Percentiles rank a stretch among this genome's conserved stretches.
Evolutionary conservation across 1,140 invertebrate genomes (phyloP).

Genomic region (Rhizoglyphus robini): DNA sequence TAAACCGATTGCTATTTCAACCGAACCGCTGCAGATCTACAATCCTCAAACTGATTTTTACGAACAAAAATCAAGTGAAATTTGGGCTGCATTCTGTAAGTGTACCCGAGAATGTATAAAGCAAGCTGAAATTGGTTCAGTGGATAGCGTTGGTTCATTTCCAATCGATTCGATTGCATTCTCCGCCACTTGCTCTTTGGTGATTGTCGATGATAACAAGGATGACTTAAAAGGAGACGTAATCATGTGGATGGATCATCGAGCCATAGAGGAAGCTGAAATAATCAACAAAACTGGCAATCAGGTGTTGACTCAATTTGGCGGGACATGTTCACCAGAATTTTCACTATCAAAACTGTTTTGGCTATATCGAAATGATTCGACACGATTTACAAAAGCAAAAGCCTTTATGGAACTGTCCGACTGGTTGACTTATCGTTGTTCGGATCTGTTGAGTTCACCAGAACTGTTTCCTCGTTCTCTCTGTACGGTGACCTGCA

Average conservation of each 20-base stretch:
- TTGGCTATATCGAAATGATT: conserved; percentile 69
- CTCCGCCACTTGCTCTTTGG: conserved; percentile 89
- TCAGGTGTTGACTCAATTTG: conserved; percentile 63
- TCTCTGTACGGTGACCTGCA: conserved; percentile 78
- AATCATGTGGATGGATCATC: conserved; percentile 93
- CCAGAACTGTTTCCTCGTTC: conserved; percentile 45
- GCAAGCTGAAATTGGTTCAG: neutral
- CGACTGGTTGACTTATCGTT: conserved; percentile 82
- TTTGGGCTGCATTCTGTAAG: conserved; percentile 59
- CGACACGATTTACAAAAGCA: conserved; percentile 38
- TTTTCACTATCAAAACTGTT: conserved; percentile 89
- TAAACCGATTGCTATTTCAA: conserved; percentile 6
- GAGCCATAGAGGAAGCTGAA: conserved; percentile 64
- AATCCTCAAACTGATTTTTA: conserved; percentile 61
- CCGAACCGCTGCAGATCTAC: neutral
- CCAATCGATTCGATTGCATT: conserved; percentile 53
- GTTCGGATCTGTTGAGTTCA: neutral
- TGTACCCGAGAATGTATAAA: conserved; percentile 28
- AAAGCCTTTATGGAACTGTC: conserved; percentile 77
- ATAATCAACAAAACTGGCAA: conserved; percentile 64
- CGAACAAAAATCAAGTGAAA: conserved; percentile 79
- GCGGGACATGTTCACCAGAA: conserved; percentile 79
- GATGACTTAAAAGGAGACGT: conserved; percentile 61
- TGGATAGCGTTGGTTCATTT: conserved; percentile 2
- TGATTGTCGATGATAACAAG: conserved; percentile 50